Conservation (phyloP, 2,888 invertebrate species). For the Venustoraphidia nigricollis region DNA sequence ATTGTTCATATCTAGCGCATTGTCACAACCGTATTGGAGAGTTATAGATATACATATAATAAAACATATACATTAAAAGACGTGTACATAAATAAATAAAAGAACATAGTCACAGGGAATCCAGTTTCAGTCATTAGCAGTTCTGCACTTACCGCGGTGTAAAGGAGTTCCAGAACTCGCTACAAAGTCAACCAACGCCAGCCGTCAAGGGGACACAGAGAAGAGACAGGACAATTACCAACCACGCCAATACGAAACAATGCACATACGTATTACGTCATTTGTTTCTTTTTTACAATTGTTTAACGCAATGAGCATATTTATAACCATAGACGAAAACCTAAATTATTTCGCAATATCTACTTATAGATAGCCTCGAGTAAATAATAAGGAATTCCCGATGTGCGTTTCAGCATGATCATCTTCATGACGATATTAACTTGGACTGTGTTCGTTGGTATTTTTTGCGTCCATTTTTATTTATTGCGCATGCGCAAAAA, state of each 20-base stretch:
- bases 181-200: conserved; percentile 56
- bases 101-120: conserved; percentile 1
- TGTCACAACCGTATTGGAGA: conserved; percentile 5
- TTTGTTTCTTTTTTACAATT: conserved; percentile 1
- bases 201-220: conserved; percentile 55
- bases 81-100: conserved; percentile 1
- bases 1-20: conserved; percentile 8
- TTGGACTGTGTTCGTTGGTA: too few relatives aligned
- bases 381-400: too few relatives aligned
- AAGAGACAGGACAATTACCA: conserved; percentile 33
- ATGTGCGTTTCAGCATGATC: too few relatives aligned
- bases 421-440: too few relatives aligned
- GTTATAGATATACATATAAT: conserved; percentile 1
- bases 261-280: conserved; percentile 9
- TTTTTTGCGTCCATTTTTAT: too few relatives aligned
- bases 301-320: not conserved
- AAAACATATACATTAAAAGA: conserved; percentile 1
- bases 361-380: too few relatives aligned
- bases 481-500: too few relatives aligned
- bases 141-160: conserved; percentile 91
- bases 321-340: too few relatives aligned
- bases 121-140: conserved; percentile 14
- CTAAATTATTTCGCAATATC: too few relatives aligned
- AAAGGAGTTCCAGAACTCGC: conserved; percentile 98
- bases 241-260: conserved; percentile 25